These are phyloP conservation scores for Rotaria sp. DNA, from an alignment of 2,888 invertebrate genomes.

Conservation along the genomic window DNA sequence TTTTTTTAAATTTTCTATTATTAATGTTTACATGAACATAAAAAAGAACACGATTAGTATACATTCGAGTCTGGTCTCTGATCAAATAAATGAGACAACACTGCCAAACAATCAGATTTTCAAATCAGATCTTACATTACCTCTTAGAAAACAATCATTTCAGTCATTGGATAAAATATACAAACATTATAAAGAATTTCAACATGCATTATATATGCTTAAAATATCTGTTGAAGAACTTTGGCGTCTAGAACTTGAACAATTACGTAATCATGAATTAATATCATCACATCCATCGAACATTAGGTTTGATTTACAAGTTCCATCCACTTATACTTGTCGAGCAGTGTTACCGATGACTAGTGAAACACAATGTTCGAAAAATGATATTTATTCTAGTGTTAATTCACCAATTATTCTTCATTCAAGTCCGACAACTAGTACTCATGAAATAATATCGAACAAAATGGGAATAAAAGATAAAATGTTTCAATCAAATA, in stretches of 20 bases:
- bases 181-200: background rate
- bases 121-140: background rate
- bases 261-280: background rate
- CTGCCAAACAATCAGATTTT: background rate
- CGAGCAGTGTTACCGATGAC: background rate
- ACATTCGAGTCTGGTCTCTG: too few species aligned
- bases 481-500: background rate
- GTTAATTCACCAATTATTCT: background rate
- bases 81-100: background rate
- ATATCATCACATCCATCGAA: background rate
- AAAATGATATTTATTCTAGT: background rate
- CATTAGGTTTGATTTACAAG: background rate
- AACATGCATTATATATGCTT: background rate
- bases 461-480: background rate
- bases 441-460: background rate
- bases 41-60: too few species aligned
- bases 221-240: background rate
- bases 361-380: background rate
- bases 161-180: background rate
- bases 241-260: conserved; percentile 65
- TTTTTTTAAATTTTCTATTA: too few species aligned
- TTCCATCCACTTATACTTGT: background rate
- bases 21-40: too few species aligned
- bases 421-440: background rate
- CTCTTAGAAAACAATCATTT: background rate